A percentile compares a stretch with the other conserved stretches of the same genome.
These are phyloP conservation scores for Plestiodon gilberti DNA, from an alignment of 2,113 vertebrate genomes.

Conservation along the genomic window DNA sequence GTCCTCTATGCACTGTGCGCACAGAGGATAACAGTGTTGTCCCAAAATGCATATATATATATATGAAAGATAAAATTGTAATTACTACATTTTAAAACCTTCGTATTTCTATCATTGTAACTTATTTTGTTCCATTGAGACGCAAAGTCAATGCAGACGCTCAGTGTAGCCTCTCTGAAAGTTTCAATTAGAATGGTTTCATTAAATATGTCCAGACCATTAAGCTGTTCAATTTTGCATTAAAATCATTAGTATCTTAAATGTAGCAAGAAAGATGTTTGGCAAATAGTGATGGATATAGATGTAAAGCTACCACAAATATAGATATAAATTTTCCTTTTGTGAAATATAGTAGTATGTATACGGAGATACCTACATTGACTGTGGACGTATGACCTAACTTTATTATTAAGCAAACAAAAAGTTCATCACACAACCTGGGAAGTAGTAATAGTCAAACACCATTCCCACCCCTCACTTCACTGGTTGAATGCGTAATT, in stretches of 20 bases:
- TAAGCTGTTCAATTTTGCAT: conserved; percentile 62
- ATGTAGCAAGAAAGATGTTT: conserved; percentile 51
- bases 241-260: conserved; percentile 61
- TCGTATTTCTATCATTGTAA: background rate
- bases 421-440: background rate
- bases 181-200: conserved; percentile 50
- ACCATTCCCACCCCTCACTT: background rate
- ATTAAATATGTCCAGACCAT: conserved; percentile 52
- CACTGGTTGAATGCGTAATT: too few species aligned
- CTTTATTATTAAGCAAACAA: conserved; percentile 20
- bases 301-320: conserved; percentile 25
- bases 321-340: background rate
- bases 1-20: too few species aligned
- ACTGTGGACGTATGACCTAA: conserved; percentile 27
- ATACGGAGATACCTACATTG: background rate
- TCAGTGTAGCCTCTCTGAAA: conserved; percentile 12
- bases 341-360: background rate
- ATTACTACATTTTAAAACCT: background rate
- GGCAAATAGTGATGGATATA: conserved; percentile 25
- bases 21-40: background rate
- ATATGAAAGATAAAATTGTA: background rate
- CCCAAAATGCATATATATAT: background rate
- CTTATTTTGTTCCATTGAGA: background rate
- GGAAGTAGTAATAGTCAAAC: accelerated
- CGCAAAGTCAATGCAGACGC: background rate